phyloP scores from a whole-genome alignment of 30 jellyfish, hydroid and myxozoan genomes.

The Nemopilema nomurai region DNA sequence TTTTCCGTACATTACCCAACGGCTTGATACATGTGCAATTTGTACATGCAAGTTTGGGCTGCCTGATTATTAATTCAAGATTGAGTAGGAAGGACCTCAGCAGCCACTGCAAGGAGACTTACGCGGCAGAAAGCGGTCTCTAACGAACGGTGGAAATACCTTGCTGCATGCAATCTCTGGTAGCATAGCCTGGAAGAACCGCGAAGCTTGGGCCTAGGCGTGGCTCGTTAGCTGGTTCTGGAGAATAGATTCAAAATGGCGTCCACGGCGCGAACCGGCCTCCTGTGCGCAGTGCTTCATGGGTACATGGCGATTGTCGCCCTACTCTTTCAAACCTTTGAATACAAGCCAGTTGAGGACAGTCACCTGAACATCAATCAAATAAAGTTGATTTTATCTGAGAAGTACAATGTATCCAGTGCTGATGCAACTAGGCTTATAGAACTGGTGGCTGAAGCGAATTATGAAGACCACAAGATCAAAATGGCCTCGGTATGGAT shows the following conservation, averaged over 20 bases:
- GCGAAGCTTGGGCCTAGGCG: no score
- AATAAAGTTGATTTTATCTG: background rate
- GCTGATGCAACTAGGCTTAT: constrained; percentile 4
- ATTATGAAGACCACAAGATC: background rate
- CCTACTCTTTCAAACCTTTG: constrained; percentile 21
- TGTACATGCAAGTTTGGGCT: background rate
- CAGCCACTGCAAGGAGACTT: no score
- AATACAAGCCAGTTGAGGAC: background rate
- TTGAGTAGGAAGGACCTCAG: background rate
- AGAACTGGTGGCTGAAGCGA: background rate
- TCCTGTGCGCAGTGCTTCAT: constrained; percentile 9
- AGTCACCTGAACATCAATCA: background rate
- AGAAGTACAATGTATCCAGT: background rate
- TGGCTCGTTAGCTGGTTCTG: no score
- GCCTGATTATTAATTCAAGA: background rate
- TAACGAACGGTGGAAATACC: no score
- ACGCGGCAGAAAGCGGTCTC: no score
- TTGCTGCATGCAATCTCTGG: no score
- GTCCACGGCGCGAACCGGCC: background rate
- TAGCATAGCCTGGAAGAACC: no score
- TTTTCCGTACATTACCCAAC: background rate
- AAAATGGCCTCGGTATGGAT: constrained; percentile 9
- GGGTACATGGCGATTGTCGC: constrained; percentile 18
- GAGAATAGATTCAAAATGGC: background rate
- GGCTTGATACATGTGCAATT: background rate